Evolutionary conservation across 2,113 vertebrate genomes (phyloP), one percentile per base, ranked within the genome.

Genomic region (Cephalopholis sonnerati): DNA sequence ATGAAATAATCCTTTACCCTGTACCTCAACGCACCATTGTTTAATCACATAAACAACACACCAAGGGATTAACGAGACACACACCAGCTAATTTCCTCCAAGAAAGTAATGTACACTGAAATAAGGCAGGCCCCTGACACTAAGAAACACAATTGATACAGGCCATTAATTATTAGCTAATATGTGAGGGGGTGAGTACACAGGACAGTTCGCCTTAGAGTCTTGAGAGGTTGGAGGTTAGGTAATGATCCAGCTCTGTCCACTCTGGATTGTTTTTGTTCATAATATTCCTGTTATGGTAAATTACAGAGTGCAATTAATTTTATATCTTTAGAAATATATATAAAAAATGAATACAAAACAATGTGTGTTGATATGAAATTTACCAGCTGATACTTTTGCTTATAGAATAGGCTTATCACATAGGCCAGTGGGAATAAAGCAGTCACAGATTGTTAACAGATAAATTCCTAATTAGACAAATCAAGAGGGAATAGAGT

Each of bases 221-320:
- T n/a, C n/a, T 6, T 50, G 50, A 39, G 15, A 20, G 44, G 22
- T 48, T 7, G 82, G 58, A 79, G 55, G 62, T 84, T 10, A 75
- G 46, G 32, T 17, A 36, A 9, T 32, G 58, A 79, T 44, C 20
- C n/a, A 66, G 22, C 63, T 74, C 16, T 65, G 16, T 76, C 10
- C 13, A 29, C 64, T 32, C 6, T 50, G 67, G 39, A 71, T 10
- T 15, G 1, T 64, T 85, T 76, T 74, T 8, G 59, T 74, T 74
- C 44, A 39, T 54, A 68, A 74, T 58, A 36, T 32, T 82, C 44
- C 39, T 73, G 50, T 79, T 27, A 64, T 24, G 24, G 5, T 55
- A 66, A 59, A 81, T 59, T 25, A 48, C 27, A n/a, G 22, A 3
- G 4, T 13, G 51, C 24, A 79, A 22, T 70, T 39, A 22, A 46